phyloP scores from a whole-genome alignment of 2,797 vertebrate genomes.

The Urophycis tenuis region DNA sequence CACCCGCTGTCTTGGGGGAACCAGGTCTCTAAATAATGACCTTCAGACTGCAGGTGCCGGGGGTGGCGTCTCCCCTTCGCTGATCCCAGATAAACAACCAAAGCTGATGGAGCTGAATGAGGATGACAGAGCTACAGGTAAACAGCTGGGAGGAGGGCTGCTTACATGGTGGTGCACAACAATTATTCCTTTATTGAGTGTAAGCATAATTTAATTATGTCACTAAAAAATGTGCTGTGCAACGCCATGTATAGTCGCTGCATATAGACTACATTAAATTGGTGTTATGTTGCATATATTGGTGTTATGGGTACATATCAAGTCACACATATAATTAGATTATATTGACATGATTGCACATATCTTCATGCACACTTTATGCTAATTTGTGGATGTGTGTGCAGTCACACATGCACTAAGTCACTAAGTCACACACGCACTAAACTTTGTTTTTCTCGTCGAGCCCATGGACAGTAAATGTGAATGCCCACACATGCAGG shows the following conservation, averaged over 20 bases:
- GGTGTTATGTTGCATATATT: not conserved
- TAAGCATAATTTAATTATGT: not conserved
- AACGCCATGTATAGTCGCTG: not conserved
- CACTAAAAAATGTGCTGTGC: not conserved
- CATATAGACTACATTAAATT: not conserved
- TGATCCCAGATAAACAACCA: constrained; percentile 14
- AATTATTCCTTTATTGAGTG: not conserved
- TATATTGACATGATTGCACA: not conserved
- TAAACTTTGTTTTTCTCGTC: not conserved
- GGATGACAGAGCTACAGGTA: not conserved
- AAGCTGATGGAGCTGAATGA: constrained; percentile 3
- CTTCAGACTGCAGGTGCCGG: constrained; percentile 11
- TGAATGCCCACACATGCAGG: not conserved
- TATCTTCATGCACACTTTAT: not conserved
- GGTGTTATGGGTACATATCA: not conserved
- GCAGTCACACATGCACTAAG: not conserved
- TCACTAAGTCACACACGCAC: not conserved
- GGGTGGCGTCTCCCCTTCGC: not conserved
- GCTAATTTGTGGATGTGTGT: not conserved
- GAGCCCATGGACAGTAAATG: not conserved
- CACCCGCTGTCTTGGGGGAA: not conserved
- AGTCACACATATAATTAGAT: not conserved
- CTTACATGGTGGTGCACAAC: not conserved
- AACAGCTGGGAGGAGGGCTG: not conserved
- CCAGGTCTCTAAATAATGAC: constrained; percentile 19